phyloP scores from a whole-genome alignment of 1,140 invertebrate species.

The Danaus melanippus region DNA sequence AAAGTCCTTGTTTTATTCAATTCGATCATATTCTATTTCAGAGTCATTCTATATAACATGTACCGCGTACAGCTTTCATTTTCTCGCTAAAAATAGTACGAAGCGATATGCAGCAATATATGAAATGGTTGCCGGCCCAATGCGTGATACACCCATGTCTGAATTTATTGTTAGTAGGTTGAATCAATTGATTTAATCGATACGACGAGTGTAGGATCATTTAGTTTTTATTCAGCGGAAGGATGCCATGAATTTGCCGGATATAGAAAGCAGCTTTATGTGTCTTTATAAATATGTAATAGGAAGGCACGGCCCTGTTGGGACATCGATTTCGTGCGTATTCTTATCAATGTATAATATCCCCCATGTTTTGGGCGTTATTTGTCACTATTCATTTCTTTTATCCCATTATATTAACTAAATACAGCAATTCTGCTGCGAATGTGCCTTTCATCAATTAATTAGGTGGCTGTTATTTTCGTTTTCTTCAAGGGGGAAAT shows the following conservation, averaged over 20 bases:
- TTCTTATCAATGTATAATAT: constrained; percentile 33
- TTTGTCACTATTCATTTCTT: constrained; percentile 13
- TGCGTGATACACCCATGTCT: constrained; percentile 29
- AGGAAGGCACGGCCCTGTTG: constrained; percentile 33
- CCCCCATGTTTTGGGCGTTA: constrained; percentile 23
- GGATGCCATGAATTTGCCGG: constrained; percentile 20
- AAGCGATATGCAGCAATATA: constrained; percentile 4
- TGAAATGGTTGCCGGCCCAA: constrained; percentile 34
- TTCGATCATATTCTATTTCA: neutral
- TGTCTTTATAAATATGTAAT: constrained; percentile 20
- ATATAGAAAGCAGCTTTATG: constrained; percentile 12
- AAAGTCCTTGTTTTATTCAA: constrained; percentile 54
- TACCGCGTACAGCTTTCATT: too few species aligned
- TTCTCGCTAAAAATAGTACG: too few species aligned
- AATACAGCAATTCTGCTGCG: constrained; percentile 1
- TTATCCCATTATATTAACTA: constrained; percentile 1
- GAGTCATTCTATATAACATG: too few species aligned
- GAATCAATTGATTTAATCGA: constrained; percentile 22
- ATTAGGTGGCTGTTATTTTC: too few species aligned
- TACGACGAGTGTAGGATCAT: constrained; percentile 15
- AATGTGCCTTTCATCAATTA: neutral
- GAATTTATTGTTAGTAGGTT: constrained; percentile 23
- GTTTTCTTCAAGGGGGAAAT: too few species aligned
- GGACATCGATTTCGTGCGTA: constrained; percentile 31
- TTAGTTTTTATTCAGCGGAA: constrained; percentile 17